These are phyloP conservation scores for Scolopax bukidnonensis DNA, from an alignment of 2,797 vertebrate species.

Conservation along the genomic window DNA sequence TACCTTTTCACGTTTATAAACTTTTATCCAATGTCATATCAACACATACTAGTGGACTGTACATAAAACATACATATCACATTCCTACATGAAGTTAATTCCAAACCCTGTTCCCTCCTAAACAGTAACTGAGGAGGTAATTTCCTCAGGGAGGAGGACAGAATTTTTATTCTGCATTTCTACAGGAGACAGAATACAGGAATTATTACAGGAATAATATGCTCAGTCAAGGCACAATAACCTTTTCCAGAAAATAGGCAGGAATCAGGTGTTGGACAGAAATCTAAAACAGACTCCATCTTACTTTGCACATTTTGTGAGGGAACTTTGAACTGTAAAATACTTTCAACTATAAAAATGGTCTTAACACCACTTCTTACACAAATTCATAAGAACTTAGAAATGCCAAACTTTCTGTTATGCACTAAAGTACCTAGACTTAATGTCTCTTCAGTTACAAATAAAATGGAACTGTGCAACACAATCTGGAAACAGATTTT, in stretches of 20 bases:
- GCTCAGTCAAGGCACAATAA: neutral
- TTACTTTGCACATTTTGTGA: neutral
- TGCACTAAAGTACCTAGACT: neutral
- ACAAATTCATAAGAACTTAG: neutral
- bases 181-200: neutral
- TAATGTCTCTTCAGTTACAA: neutral
- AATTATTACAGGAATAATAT: accelerated
- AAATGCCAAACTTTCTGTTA: neutral
- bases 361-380: neutral
- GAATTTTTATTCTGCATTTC: neutral
- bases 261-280: neutral
- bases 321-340: neutral
- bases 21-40: neutral
- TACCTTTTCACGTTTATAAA: neutral
- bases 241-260: neutral
- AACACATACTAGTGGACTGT: neutral
- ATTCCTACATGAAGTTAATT: neutral
- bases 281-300: neutral
- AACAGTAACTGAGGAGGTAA: neutral
- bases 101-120: neutral
- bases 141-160: neutral
- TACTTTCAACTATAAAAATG: neutral
- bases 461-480: neutral
- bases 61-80: neutral
- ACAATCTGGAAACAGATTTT: neutral